phyloP scores from a whole-genome alignment of 2,888 invertebrate species.

The Oligia fasciuncula region DNA sequence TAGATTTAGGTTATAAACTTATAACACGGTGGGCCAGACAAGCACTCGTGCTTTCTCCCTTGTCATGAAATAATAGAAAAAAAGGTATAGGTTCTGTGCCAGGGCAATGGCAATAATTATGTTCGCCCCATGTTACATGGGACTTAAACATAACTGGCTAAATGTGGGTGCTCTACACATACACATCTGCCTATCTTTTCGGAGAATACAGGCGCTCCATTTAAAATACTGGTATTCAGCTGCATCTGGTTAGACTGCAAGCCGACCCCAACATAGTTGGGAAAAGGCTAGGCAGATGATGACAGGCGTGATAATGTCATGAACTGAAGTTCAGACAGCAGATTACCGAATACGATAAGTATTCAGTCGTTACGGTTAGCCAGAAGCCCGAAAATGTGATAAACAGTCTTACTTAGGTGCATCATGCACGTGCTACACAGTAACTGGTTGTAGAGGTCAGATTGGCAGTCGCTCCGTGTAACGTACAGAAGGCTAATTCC shows the following conservation, averaged over 20 bases:
- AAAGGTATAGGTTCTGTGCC: background rate
- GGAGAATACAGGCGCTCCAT: background rate
- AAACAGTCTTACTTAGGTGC: background rate
- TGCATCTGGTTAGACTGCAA: too few relatives aligned
- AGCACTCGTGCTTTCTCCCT: background rate
- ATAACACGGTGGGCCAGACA: background rate
- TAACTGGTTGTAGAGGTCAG: background rate
- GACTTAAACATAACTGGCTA: too few relatives aligned
- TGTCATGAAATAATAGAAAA: background rate
- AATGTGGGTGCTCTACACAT: background rate
- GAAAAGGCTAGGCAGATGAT: too few relatives aligned
- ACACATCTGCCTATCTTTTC: background rate
- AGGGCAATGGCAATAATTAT: background rate
- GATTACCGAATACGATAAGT: background rate
- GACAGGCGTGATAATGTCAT: background rate
- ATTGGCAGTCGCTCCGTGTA: background rate
- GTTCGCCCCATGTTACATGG: background rate
- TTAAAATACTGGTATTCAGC: too few relatives aligned
- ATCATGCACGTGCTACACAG: background rate
- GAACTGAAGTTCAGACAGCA: background rate
- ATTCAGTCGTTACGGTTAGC: background rate
- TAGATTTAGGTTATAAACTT: background rate
- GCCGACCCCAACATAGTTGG: too few relatives aligned
- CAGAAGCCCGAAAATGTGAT: background rate
- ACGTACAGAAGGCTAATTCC: background rate